Evolutionary conservation across 1,140 invertebrate genomes (phyloP).

Genomic region (Triops longicaudatus): DNA sequence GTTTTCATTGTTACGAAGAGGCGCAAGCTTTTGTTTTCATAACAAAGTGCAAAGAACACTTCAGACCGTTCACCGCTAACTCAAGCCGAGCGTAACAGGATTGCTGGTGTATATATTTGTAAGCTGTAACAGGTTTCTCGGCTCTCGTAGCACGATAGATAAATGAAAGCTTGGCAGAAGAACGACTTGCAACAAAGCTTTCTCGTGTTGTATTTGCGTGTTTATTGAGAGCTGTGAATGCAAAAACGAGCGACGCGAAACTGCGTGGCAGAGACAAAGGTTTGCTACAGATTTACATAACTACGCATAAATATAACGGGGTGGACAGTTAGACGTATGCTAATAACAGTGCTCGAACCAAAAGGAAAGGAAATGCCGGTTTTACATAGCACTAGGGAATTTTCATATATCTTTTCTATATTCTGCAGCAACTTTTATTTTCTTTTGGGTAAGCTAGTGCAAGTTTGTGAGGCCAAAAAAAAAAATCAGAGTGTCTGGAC

Average conservation of each 20-base stretch:
- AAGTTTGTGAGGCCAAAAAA: not conserved
- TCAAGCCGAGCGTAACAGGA: not conserved
- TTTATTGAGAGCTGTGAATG: not conserved
- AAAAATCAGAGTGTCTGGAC: not conserved
- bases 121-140: not conserved
- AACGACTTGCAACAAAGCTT: not conserved
- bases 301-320: constrained; percentile 3
- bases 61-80: not conserved
- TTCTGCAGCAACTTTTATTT: not conserved
- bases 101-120: not conserved
- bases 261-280: not conserved
- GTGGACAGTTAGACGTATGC: constrained; percentile 6
- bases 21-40: constrained; percentile 1
- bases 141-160: not conserved
- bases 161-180: not conserved
- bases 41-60: constrained; percentile 4
- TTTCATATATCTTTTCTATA: no score
- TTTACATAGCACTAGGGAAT: not conserved
- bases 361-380: not conserved
- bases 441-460: not conserved
- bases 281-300: not conserved
- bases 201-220: not conserved
- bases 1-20: not conserved
- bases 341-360: not conserved
- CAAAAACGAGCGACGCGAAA: not conserved